Percentiles rank a stretch among this genome's conserved stretches.
Conservation (phyloP, 2,113 vertebrate genomes). For the Pimephales promelas region DNA sequence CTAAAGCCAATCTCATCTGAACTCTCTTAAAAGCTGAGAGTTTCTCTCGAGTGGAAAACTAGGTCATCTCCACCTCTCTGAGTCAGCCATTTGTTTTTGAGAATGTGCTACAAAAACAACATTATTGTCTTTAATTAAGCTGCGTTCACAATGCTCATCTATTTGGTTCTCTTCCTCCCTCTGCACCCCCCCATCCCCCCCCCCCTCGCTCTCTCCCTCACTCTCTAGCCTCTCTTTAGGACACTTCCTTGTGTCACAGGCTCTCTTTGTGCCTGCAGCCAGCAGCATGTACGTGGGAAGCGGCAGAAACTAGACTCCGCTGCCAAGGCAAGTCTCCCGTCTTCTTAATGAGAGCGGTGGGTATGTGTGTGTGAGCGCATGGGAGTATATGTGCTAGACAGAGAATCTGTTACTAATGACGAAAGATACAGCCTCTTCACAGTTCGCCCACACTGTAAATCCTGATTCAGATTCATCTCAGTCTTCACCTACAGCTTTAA, state of each 20-base stretch:
- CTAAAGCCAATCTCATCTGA: not conserved
- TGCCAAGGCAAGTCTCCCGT: conserved; percentile 49
- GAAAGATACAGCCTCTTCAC: not conserved
- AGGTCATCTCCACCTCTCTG: conserved; percentile 52
- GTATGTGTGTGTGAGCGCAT: conserved; percentile 30
- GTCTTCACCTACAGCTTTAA: not conserved
- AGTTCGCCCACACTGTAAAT: not conserved
- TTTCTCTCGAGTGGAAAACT: conserved; percentile 22
- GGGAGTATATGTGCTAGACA: conserved; percentile 35
- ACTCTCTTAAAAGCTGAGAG: conserved; percentile 11
- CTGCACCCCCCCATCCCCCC: conserved; percentile 17
- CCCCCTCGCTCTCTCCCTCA: conserved; percentile 22
- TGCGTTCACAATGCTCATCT: conserved; percentile 59
- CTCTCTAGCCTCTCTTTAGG: conserved; percentile 39
- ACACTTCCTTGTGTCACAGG: conserved; percentile 65
- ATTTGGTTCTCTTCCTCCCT: conserved; percentile 43
- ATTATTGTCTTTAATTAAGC: conserved; percentile 65
- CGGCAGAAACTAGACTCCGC: conserved; percentile 51
- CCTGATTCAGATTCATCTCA: not conserved
- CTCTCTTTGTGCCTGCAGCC: conserved; percentile 58
- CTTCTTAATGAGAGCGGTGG: conserved; percentile 52
- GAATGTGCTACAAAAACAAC: conserved; percentile 56
- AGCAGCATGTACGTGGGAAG: conserved; percentile 60
- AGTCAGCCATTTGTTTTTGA: conserved; percentile 52
- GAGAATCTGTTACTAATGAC: conserved; percentile 18